Evolutionary conservation across 1,140 invertebrate species (phyloP), one percentile per base, ranked within the genome.

Genomic region (Bombyx mandarina): DNA sequence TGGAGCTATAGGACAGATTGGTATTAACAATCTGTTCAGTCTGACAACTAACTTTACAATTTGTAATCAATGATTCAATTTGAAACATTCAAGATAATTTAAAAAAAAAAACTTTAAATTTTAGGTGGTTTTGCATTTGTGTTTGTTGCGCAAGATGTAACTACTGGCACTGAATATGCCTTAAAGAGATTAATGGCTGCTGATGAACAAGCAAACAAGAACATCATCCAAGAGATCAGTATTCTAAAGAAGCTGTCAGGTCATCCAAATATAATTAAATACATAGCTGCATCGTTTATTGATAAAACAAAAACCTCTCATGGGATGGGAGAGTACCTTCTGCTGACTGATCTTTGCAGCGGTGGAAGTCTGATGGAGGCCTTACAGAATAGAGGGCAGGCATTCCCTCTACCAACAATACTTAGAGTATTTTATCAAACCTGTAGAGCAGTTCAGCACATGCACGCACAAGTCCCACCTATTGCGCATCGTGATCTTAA

Each of bases 81-180:
- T 52, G 12, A 53, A 53, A 42, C 3, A 42, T 4, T 8, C 26
- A 42, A 42, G 6, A 43, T 43, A 2, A 43, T 35, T 9, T 42
- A 8, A 45, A 44, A 43, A 43, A 53, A 44, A 44, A 6, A 54
- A 12, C 6, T 8, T 7, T 12, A 12, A 12, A 45, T 44, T 7
- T 49, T 92, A 98, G 97, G 97, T 91, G 96, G 96, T 69, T 98
- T 96, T 92, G 96, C 96, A 52, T 94, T 96, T 90, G 96, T 98
- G 53, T 98, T 95, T 90, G 93, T 96, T 62, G 96, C 95, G 65
- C 95, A 97, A 91, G 96, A 98, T 90, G 82, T 94, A 57, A 90
- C 92, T 58, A 92, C 91, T 64, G 94, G 95, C 58, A 95, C 95
- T 67, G 95, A 97, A 75, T 98, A 96, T 91, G 96, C 97, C 69